phyloP scores from a whole-genome alignment of 2,113 vertebrate genomes.

The Mirza zaza region DNA sequence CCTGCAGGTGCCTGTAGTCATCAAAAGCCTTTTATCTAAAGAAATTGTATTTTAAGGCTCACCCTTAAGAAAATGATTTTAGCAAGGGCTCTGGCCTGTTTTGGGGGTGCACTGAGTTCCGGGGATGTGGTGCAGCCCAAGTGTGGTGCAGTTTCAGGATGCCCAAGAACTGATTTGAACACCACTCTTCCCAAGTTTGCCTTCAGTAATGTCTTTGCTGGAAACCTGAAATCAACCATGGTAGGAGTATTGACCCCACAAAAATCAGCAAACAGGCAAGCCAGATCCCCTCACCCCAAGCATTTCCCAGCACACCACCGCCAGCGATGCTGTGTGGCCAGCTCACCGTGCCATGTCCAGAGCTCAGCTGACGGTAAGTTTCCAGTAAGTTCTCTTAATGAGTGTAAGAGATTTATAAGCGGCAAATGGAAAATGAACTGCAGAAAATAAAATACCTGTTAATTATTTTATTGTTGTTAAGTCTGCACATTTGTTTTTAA shows the following conservation, averaged over 20 bases:
- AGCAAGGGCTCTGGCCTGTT: background rate
- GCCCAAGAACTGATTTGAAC: rapidly evolving
- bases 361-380: background rate
- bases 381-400: background rate
- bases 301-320: background rate
- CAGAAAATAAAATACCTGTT: background rate
- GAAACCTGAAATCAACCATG: background rate
- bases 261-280: background rate
- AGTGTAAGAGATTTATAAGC: background rate
- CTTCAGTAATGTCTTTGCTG: background rate
- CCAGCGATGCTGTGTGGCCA: background rate
- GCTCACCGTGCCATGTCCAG: background rate
- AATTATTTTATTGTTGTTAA: background rate
- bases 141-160: background rate
- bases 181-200: background rate
- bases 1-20: background rate
- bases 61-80: background rate
- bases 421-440: background rate
- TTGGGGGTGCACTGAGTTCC: background rate
- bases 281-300: too few relatives aligned
- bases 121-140: too few relatives aligned
- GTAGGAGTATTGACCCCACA: background rate
- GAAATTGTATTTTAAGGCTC: background rate
- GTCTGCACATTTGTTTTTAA: background rate
- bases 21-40: background rate